Evolutionary conservation across 1,140 invertebrate genomes (phyloP), one percentile per base, ranked within the genome.

Genomic region (Bombus superbus): DNA sequence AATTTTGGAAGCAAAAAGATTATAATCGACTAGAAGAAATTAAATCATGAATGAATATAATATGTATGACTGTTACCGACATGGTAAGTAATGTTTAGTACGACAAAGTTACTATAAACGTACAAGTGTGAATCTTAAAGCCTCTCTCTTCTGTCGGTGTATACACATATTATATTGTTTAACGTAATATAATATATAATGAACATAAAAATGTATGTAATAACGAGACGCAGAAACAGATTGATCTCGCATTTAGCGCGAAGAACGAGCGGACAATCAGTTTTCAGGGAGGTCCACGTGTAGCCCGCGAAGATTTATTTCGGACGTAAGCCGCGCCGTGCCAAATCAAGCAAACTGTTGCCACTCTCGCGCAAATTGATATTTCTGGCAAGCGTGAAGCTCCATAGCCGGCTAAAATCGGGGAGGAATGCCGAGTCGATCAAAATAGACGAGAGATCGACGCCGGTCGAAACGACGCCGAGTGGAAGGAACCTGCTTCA

Each of bases 311-410:
- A 90, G 86, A 92, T 92, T 92, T 91, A 92, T 92, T 88, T 90
- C 77, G 81, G 72, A 40, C 25, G 77, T 86, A 82, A 89, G 90
- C 75, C 40, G 74, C 77, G 73, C 75, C 74, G 86, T 91, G 89
- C 89, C 89, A 90, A 91, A 93, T 91, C 88, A 92, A 91, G 92
- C 91, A 92, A 93, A 93, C 92, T 93, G 91, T 93, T 92, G 91
- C 92, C 91, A 92, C 90, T 91, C 87, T 84, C 79, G 76, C 83
- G 80, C 83, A 89, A 93, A 93, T 93, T 93, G 92, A 92, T 93
- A 93, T 93, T 92, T 93, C 91, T 93, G 92, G 92, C 92, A 91
- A 89, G 81, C 80, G 66, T 47, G 40, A 38, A 73, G 85, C 76
- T 78, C 73, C 73, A 40, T 73, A 59, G 69, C 83, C 78, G 75